phyloP scores from a whole-genome alignment of 2,888 invertebrate genomes.

The Plagodis dolabraria region DNA sequence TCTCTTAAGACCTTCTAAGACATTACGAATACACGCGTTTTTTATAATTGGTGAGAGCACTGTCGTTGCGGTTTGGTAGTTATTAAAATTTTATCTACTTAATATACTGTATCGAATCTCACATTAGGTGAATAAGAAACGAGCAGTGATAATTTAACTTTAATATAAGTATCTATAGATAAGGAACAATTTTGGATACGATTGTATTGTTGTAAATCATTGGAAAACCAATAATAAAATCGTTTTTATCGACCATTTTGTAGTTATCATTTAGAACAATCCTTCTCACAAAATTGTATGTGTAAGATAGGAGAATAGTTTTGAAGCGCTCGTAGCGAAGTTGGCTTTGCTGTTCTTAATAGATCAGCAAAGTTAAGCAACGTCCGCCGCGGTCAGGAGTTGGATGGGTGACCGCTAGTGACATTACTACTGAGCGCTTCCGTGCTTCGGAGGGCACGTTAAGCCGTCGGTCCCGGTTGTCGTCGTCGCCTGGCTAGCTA shows the following conservation, averaged over 20 bases:
- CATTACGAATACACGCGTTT: conserved; percentile 20
- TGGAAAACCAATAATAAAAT: conserved; percentile 67
- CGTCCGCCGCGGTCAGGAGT: no score
- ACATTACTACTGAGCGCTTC: no score
- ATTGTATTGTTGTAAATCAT: conserved; percentile 73
- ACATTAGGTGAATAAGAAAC: conserved; percentile 51
- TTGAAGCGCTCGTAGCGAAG: no score
- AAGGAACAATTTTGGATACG: conserved; percentile 70
- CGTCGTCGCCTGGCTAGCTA: no score
- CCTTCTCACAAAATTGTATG: neutral
- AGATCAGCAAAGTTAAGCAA: no score
- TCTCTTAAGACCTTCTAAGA: conserved; percentile 16
- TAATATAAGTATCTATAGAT: conserved; percentile 61
- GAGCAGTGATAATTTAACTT: conserved; percentile 69
- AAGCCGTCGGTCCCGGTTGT: no score
- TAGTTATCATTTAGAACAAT: conserved; percentile 3
- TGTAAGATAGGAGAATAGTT: neutral
- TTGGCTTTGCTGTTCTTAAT: no score
- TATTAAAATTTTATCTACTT: conserved; percentile 39
- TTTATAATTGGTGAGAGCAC: conserved; percentile 29
- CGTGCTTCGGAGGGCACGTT: no score
- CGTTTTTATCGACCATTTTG: conserved; percentile 56
- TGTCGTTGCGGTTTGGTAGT: conserved; percentile 43
- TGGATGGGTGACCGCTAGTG: no score
- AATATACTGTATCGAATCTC: conserved; percentile 54